Evolutionary conservation across 2,797 vertebrate species (phyloP).

Genomic region (Gallirallus australis): DNA sequence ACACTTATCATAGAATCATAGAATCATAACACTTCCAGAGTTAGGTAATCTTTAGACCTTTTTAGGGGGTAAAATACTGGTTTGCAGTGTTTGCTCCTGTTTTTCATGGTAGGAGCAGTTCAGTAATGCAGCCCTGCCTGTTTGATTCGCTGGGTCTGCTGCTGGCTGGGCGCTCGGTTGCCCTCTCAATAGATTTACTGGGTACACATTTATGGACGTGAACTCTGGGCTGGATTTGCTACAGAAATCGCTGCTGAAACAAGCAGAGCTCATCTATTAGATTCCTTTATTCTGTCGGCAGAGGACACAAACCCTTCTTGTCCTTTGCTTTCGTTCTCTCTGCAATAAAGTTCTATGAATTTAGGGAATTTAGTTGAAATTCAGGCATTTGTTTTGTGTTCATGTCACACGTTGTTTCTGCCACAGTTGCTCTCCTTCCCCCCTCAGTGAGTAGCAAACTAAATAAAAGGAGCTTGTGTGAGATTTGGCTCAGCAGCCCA

Average conservation of each 20-base stretch:
- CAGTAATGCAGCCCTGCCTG: not conserved
- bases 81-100: not conserved
- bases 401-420: conserved; percentile 55
- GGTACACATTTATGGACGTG: not conserved
- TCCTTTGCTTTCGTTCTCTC: not conserved
- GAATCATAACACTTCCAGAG: accelerated
- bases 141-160: not conserved
- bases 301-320: not conserved
- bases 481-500: conserved; percentile 15
- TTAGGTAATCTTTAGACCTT: not conserved
- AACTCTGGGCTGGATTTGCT: not conserved
- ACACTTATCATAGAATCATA: too few species aligned
- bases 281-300: not conserved
- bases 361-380: conserved; percentile 17
- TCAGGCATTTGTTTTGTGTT: conserved; percentile 54
- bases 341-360: not conserved
- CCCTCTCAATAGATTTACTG: not conserved
- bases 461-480: conserved; percentile 62
- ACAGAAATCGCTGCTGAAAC: not conserved
- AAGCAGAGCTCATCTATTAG: not conserved
- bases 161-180: not conserved
- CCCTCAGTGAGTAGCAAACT: not conserved
- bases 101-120: not conserved
- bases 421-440: conserved; percentile 36
- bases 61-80: not conserved